Evolutionary conservation across 2,888 invertebrate genomes (phyloP).

Genomic region (Idaea biselata): DNA sequence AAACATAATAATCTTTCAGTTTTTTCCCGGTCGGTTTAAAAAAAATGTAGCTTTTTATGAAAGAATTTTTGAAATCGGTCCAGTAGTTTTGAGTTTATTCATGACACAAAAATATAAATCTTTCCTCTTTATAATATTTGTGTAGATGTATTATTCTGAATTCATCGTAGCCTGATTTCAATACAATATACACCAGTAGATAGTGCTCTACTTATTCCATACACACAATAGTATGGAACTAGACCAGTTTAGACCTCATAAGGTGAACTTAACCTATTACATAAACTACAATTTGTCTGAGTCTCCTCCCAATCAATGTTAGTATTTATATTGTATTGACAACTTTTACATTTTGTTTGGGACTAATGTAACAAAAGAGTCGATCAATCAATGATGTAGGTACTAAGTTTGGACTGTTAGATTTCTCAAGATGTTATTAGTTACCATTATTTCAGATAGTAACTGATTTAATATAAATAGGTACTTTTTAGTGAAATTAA

Average conservation of each 20-base stretch:
- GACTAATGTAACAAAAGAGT: not conserved
- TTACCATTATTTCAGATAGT: too few relatives aligned
- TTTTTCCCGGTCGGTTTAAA: too few relatives aligned
- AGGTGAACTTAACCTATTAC: constrained; percentile 22
- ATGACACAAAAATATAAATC: not conserved
- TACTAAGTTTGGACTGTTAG: not conserved
- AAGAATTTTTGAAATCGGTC: too few relatives aligned
- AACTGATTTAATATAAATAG: too few relatives aligned
- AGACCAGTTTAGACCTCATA: constrained; percentile 14
- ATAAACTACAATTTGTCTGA: constrained; percentile 17
- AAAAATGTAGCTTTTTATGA: too few relatives aligned
- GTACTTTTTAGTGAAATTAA: too few relatives aligned
- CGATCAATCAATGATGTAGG: not conserved
- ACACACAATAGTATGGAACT: constrained; percentile 1
- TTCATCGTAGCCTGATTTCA: not conserved
- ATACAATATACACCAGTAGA: not conserved
- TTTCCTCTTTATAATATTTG: not conserved
- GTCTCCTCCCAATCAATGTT: constrained; percentile 32
- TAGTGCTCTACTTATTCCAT: not conserved
- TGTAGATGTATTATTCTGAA: not conserved
- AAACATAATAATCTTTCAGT: too few relatives aligned
- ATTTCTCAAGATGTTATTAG: not conserved
- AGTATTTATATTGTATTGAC: not conserved
- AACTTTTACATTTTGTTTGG: not conserved
- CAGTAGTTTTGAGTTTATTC: too few relatives aligned